These are phyloP conservation scores for Chroicocephalus ridibundus DNA, from an alignment of 2,113 vertebrate species.

Conservation along the genomic window DNA sequence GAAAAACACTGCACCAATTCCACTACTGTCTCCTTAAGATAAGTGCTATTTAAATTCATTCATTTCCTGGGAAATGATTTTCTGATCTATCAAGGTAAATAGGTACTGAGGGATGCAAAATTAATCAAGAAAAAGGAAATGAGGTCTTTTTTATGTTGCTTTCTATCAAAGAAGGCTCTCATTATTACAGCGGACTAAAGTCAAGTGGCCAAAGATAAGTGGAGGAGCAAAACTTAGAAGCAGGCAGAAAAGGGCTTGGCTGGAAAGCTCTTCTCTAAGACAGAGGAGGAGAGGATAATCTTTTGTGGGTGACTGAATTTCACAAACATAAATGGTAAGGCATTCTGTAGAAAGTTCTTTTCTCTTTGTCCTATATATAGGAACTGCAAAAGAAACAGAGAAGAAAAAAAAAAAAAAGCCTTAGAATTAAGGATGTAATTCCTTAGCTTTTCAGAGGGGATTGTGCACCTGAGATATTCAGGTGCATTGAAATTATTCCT, in stretches of 20 bases:
- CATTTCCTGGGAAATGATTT: slow-evolving; percentile 30
- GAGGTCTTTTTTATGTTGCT: not conserved
- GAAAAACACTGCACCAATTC: not conserved
- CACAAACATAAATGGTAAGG: not conserved
- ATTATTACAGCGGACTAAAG: not conserved
- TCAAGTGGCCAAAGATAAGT: not conserved
- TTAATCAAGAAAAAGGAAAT: slow-evolving; percentile 55
- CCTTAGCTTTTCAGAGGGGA: not conserved
- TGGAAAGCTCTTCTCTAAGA: not conserved
- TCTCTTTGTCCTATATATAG: not conserved
- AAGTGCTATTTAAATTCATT: slow-evolving; percentile 34
- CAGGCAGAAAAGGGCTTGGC: not conserved
- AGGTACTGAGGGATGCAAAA: slow-evolving; percentile 43
- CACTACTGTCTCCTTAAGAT: not conserved
- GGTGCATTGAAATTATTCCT: not conserved
- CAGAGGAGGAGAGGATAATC: not conserved
- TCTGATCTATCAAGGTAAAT: slow-evolving; percentile 51
- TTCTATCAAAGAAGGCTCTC: slow-evolving; percentile 14
- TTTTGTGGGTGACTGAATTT: not conserved
- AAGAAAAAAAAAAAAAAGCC: not conserved
- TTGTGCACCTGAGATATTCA: not conserved
- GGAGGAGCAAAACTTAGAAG: not conserved
- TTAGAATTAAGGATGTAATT: not conserved
- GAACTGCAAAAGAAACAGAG: not conserved
- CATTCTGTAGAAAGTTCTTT: not conserved